phyloP scores from a whole-genome alignment of 2,113 vertebrate species.

The Rhineura floridana region DNA sequence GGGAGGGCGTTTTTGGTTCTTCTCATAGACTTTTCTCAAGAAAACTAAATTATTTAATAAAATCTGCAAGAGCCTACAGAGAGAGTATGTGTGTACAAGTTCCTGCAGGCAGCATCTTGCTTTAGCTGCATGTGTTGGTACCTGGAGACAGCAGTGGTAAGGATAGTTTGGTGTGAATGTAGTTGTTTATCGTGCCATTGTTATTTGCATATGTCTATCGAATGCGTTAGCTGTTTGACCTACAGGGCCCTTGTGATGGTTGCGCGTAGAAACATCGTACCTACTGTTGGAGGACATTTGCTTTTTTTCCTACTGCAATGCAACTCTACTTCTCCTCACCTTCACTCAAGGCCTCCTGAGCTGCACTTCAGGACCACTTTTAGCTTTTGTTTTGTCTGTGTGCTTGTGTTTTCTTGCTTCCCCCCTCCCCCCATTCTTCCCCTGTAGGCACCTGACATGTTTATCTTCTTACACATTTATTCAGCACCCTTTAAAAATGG shows the following conservation, averaged over 20 bases:
- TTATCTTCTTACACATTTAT: not conserved
- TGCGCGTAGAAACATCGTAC: not conserved
- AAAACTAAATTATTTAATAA: slow-evolving; percentile 8
- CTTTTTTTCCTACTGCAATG: not conserved
- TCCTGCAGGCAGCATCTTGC: not conserved
- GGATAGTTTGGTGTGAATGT: not conserved
- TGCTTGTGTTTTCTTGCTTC: too few relatives aligned
- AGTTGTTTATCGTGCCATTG: not conserved
- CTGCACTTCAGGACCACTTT: not conserved
- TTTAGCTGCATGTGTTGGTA: not conserved
- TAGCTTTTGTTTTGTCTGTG: too few relatives aligned
- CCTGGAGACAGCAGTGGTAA: not conserved
- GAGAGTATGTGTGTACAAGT: not conserved
- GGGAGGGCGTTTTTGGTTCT: not conserved
- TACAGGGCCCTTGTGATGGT: not conserved
- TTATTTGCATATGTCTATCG: not conserved
- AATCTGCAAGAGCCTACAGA: not conserved
- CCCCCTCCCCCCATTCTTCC: not conserved
- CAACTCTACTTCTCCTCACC: not conserved
- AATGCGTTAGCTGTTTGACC: not conserved
- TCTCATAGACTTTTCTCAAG: not conserved
- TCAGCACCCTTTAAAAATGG: not conserved
- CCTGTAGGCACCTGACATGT: not conserved
- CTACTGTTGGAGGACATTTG: not conserved
- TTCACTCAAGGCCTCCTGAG: not conserved